Conservation (phyloP, 2,113 vertebrate species). For the Platichthys stellatus region DNA sequence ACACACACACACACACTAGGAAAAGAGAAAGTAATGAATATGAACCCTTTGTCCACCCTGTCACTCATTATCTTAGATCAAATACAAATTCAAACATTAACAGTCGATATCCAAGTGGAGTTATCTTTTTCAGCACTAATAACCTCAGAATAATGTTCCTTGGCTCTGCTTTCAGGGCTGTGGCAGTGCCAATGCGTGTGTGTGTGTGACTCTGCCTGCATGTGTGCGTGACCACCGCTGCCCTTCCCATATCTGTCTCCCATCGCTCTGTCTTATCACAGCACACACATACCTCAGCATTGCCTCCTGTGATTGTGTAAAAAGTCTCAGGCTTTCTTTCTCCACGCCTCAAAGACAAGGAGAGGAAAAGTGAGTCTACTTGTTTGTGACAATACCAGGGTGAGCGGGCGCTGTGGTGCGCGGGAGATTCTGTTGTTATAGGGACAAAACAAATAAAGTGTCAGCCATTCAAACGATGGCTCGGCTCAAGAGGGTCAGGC, state of each 20-base stretch:
- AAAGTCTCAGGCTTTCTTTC: conserved; percentile 68
- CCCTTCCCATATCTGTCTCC: conserved; percentile 78
- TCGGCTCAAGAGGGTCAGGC: conserved; percentile 71
- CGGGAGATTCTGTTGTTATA: conserved; percentile 75
- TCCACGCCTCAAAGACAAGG: conserved; percentile 64
- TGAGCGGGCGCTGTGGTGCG: conserved; percentile 46
- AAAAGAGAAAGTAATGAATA: conserved; percentile 28
- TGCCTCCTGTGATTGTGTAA: conserved; percentile 83
- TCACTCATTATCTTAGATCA: conserved; percentile 29
- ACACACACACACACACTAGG: conserved; percentile 22
- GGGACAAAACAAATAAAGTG: conserved; percentile 82
- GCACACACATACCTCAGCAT: conserved; percentile 73
- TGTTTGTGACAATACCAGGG: conserved; percentile 77
- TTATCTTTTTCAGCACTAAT: conserved; percentile 28
- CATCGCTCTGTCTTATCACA: conserved; percentile 79
- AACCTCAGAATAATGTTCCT: conserved; percentile 29
- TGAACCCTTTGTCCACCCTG: conserved; percentile 27
- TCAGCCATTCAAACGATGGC: conserved; percentile 76
- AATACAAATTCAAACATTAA: conserved; percentile 49
- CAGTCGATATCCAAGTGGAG: conserved; percentile 26
- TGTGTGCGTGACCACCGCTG: conserved; percentile 60
- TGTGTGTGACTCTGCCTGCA: conserved; percentile 31
- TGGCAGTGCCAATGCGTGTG: conserved; percentile 27
- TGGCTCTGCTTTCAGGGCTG: conserved; percentile 28
- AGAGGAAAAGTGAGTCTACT: conserved; percentile 76